phyloP scores from a whole-genome alignment of 2,797 vertebrate genomes.

The Saguinus oedipus region DNA sequence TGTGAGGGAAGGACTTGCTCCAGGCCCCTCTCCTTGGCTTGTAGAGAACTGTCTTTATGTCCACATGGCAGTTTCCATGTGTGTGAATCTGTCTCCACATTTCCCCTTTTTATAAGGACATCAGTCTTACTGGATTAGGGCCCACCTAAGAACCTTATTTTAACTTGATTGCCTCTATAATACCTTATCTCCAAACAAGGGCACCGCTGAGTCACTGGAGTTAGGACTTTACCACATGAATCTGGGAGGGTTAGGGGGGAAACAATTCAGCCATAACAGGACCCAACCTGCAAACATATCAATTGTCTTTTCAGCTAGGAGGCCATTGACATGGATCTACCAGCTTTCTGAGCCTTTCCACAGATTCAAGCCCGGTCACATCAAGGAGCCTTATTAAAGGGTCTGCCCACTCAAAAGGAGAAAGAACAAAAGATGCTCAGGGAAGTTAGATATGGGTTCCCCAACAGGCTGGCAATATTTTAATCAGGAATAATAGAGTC shows the following conservation, averaged over 20 bases:
- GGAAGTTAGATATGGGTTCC: neutral
- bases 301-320: neutral
- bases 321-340: neutral
- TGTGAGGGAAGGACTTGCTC: neutral
- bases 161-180: neutral
- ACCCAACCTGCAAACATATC: neutral
- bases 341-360: neutral
- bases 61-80: neutral
- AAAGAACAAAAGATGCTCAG: neutral
- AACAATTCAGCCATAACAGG: neutral
- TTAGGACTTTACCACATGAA: neutral
- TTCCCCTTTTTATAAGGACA: neutral
- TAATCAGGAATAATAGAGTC: slow-evolving; percentile 36
- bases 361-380: neutral
- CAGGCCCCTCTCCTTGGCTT: neutral
- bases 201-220: neutral
- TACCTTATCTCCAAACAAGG: neutral
- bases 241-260: too few relatives aligned
- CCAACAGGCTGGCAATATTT: slow-evolving; percentile 36
- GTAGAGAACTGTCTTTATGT: neutral
- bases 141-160: neutral
- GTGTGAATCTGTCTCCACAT: neutral
- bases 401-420: neutral
- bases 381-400: neutral
- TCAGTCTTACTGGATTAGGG: neutral